Evolutionary conservation across 2,888 invertebrate species (phyloP).

Genomic region (Xestia xanthographa): DNA sequence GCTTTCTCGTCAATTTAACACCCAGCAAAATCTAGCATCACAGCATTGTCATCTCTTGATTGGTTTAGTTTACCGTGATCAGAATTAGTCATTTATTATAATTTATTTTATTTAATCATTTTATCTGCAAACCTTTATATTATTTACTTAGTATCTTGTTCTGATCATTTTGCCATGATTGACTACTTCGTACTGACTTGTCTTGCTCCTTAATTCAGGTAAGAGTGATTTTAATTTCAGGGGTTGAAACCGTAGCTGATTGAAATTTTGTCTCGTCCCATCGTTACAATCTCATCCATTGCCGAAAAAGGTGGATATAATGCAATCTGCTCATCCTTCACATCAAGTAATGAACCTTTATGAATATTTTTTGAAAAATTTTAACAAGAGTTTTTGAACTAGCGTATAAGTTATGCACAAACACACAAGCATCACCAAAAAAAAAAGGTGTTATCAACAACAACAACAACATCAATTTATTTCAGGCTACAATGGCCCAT

Average conservation of each 20-base stretch:
- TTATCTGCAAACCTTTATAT: neutral
- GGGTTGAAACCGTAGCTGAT: neutral
- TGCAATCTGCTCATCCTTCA: neutral
- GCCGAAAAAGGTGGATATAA: too few relatives aligned
- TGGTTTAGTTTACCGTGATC: neutral
- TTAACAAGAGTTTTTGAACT: too few relatives aligned
- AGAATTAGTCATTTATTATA: neutral
- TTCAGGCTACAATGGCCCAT: too few relatives aligned
- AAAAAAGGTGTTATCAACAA: too few relatives aligned
- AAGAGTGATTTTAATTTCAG: neutral
- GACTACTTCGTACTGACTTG: neutral
- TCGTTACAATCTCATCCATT: neutral
- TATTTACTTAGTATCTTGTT: neutral
- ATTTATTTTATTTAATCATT: too few relatives aligned
- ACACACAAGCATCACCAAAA: too few relatives aligned
- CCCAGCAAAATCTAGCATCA: neutral
- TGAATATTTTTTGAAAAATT: neutral
- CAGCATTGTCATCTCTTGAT: neutral
- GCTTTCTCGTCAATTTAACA: neutral
- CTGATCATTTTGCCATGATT: neutral
- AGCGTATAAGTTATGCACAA: too few relatives aligned
- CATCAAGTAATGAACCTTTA: neutral
- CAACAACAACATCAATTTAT: too few relatives aligned
- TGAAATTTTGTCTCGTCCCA: neutral
- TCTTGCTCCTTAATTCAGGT: neutral